Base-by-base conservation (phyloP, 2,797 vertebrate genomes). In the Sebastes taczanowskii region DNA sequence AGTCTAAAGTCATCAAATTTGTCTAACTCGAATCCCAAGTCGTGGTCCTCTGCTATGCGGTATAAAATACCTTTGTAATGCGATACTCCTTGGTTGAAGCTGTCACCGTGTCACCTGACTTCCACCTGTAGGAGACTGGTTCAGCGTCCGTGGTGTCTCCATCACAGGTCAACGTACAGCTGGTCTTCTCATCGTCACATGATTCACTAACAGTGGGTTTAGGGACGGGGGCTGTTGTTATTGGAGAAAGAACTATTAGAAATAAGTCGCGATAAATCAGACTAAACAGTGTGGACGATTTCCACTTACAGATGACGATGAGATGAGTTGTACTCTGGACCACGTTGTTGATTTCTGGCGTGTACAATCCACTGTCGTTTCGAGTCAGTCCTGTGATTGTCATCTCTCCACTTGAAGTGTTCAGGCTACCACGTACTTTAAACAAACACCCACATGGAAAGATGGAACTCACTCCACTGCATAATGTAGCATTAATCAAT, bases 201-300 rank as follows among this genome's bases (percentile, higher is more conserved):
- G n/a, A 30, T 4, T 0, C 0, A 1, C 0, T 1, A 2, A 92
- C 22, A 0, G 4, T 9, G 4, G 92, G 94, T 7, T 22, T 61
- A 1, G 89, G 81, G 49, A 94, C 91, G 0, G 80, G 22, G 53
- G 6, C 94, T 94, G 86, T 61, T 6, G 86, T 61, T 6, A 8
- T 46, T 18, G 11, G 11, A 56, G 14, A 59, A 35, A 59, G 53
- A 14, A 35, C 16, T 2, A 25, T 65, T 3, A 29, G 16, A 65
- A 65, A 61, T 22, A 23, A 46, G 42, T 18, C 16, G 0, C 14
- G 42, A 23, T 55, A 46, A 46, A 46, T 16, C 6, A 0, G 16
- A 46, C 42, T 46, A 18, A 16, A 46, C 42, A 3, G 42, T 7
- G 16, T 46, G 42, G 42, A 46, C 16, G 42, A 46, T 18, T 46